Evolutionary conservation across 2,797 vertebrate species (phyloP).

Genomic region (Petrocephalus sullivani): DNA sequence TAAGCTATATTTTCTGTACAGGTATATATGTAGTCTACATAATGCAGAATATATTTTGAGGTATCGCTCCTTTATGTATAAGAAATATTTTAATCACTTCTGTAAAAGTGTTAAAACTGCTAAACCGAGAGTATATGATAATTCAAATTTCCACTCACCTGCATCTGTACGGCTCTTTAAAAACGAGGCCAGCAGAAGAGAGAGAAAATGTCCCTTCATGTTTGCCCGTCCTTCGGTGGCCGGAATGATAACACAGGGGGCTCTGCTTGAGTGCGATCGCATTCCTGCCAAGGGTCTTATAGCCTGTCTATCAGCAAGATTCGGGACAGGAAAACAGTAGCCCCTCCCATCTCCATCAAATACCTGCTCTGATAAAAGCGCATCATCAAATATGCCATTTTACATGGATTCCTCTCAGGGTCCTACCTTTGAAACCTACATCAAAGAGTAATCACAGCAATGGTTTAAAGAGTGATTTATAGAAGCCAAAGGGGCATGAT

Average conservation of each 20-base stretch:
- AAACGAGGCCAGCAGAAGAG: slow-evolving; percentile 42
- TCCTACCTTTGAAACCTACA: background rate
- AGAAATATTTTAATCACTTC: background rate
- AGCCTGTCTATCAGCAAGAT: slow-evolving; percentile 56
- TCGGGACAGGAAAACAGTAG: slow-evolving; percentile 47
- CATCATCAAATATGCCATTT: background rate
- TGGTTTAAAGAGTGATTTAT: background rate
- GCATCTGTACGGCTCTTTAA: slow-evolving; percentile 45
- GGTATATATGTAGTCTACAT: background rate
- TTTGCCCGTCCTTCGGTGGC: slow-evolving; percentile 32
- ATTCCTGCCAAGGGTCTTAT: slow-evolving; percentile 56
- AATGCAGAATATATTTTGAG: background rate
- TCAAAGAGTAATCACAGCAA: background rate
- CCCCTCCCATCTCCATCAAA: slow-evolving; percentile 55
- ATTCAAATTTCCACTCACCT: slow-evolving; percentile 47
- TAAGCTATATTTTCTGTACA: background rate
- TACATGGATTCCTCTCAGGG: background rate
- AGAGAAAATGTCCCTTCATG: slow-evolving; percentile 52
- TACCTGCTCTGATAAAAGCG: slow-evolving; percentile 25
- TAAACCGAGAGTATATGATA: background rate
- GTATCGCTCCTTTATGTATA: background rate
- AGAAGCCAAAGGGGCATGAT: background rate
- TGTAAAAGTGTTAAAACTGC: background rate
- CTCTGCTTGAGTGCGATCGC: slow-evolving; percentile 48
- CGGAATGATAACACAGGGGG: slow-evolving; percentile 31